Evolutionary conservation across 1,140 invertebrate species (phyloP).

Genomic region (Drosophila pallidifrons): DNA sequence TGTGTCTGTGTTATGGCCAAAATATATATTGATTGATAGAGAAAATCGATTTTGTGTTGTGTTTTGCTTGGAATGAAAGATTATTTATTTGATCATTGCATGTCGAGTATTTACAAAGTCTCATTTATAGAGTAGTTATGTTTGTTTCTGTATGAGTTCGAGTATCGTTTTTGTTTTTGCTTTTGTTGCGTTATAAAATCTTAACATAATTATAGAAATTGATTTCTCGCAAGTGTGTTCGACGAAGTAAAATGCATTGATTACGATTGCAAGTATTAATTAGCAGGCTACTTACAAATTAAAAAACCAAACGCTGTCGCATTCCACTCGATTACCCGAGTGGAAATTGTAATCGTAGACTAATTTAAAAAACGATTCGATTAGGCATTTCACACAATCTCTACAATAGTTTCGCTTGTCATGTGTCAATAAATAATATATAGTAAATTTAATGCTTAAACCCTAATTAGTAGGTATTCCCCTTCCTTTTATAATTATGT

Average conservation of each 20-base stretch:
- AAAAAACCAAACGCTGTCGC: slow-evolving; percentile 64
- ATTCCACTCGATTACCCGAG: neutral
- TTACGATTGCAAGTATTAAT: slow-evolving; percentile 67
- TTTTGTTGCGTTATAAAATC: slow-evolving; percentile 78
- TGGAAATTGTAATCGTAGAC: slow-evolving; percentile 8
- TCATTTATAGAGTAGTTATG: slow-evolving; percentile 43
- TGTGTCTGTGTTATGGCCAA: slow-evolving; percentile 37
- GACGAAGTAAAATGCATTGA: slow-evolving; percentile 76
- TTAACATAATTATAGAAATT: slow-evolving; percentile 83
- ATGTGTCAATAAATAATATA: slow-evolving; percentile 63
- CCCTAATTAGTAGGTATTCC: slow-evolving; percentile 71
- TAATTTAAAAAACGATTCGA: slow-evolving; percentile 48
- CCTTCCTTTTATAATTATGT: slow-evolving; percentile 23
- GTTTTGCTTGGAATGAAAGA: slow-evolving; percentile 69
- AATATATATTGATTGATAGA: slow-evolving; percentile 38
- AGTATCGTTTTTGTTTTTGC: slow-evolving; percentile 10
- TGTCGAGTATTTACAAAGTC: slow-evolving; percentile 76
- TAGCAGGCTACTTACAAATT: slow-evolving; percentile 76
- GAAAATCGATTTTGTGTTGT: slow-evolving; percentile 56
- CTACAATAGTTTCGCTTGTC: slow-evolving; percentile 68
- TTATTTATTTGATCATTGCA: slow-evolving; percentile 68
- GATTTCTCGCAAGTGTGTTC: slow-evolving; percentile 60
- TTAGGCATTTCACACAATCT: slow-evolving; percentile 47
- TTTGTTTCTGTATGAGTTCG: slow-evolving; percentile 34
- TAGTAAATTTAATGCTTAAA: slow-evolving; percentile 69